Conservation (phyloP, 2,113 vertebrate species). For the Passerina amoena region DNA sequence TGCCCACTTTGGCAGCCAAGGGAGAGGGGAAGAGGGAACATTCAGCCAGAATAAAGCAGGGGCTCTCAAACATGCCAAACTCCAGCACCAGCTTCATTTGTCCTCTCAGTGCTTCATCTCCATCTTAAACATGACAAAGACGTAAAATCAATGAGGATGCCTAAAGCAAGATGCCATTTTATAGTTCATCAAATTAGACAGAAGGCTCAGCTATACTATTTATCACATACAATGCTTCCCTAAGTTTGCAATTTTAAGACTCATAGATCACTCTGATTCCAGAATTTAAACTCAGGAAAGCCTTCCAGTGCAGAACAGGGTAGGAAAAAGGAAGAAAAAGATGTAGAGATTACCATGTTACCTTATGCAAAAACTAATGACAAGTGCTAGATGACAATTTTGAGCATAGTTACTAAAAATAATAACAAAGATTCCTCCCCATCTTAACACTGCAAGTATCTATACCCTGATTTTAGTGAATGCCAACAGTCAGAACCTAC, state of each 20-base stretch:
- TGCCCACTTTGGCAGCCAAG: neutral
- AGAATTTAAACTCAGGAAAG: neutral
- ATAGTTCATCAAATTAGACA: neutral
- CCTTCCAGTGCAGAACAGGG: neutral
- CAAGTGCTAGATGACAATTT: neutral
- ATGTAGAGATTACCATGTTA: neutral
- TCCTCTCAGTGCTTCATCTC: neutral
- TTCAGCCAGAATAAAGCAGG: conserved; percentile 1
- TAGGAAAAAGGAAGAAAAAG: neutral
- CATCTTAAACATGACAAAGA: neutral
- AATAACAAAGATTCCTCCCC: neutral
- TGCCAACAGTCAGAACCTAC: neutral
- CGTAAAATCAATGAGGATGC: neutral
- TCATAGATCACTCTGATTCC: neutral
- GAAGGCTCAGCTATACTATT: neutral
- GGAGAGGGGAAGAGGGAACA: neutral
- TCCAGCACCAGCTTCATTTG: neutral
- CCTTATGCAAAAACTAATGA: neutral
- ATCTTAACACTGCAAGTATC: neutral
- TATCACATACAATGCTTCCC: neutral
- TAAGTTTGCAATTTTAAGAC: neutral
- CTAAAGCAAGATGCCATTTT: neutral
- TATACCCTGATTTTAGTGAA: neutral
- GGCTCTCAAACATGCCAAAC: neutral
- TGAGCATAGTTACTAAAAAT: neutral